Base-by-base conservation (phyloP, 2,888 invertebrate species). In the Nezara viridula region DNA sequence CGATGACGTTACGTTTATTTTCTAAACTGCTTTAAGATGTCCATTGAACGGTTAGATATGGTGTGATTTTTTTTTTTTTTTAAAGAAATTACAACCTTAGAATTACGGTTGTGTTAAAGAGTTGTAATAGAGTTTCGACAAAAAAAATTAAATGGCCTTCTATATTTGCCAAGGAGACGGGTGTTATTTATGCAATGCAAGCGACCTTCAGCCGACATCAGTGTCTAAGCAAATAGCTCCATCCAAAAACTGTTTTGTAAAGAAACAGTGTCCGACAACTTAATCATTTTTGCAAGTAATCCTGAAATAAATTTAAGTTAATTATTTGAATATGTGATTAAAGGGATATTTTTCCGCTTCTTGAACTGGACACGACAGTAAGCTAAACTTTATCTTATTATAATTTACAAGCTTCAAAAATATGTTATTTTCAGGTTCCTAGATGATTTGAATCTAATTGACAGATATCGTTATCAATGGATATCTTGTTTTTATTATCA, bases 141-240 rank as follows among this genome's bases (percentile, higher is more conserved):
- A 37, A 73, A 37, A 37, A 44, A 44, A 44, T 81, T 40, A 81
- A 81, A 81, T 40, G 86, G 10, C 86, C 86, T 86, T 55, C 86
- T 86, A 12, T 55, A 55, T 52, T 52, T 86, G 86, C 86, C 86
- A 86, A 86, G 55, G 86, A 55, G 50, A 55, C 37, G 12, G 10
- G 86, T 55, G 86, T 86, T 86, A 86, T 86, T 86, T 86, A 55
- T 86, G 86, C 86, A 86, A 86, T 86, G 55, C n/a, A 40, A 44
- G 55, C 55, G 55, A 9, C 86, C 86, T 86, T 86, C 60, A 24
- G 60, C n/a, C 40, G 16, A n/a, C 81, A 81, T 81, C 81, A 40
- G 7, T 27, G 52, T 55, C 55, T 86, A n/a, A 86, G 86, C 55
- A 86, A 86, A 86, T 60, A 86, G 55, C 37, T 7, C 40, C 50